A percentile compares a stretch with the other conserved stretches of the same genome.
Conservation (phyloP, 2,113 vertebrate genomes). For the Microcebus ravelobensis region DNA sequence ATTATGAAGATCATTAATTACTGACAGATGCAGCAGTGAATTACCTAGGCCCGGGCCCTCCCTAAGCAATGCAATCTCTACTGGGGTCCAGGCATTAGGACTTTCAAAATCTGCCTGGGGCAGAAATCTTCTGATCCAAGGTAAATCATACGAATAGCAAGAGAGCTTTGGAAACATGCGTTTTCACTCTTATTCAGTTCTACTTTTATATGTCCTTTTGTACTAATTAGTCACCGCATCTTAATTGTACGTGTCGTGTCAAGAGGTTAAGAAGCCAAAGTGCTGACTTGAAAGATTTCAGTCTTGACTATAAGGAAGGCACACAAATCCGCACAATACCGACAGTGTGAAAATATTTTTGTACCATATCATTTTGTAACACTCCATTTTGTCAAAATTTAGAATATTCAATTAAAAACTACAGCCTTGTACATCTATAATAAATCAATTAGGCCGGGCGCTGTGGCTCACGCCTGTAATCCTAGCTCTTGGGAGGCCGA, state of each 20-base stretch:
- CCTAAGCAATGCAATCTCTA: background rate
- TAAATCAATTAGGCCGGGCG: too few species aligned
- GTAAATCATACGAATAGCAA: background rate
- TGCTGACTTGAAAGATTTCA: too few species aligned
- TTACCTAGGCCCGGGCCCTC: background rate
- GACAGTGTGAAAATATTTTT: background rate
- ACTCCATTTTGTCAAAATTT: background rate
- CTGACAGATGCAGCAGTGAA: background rate
- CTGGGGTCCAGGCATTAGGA: background rate
- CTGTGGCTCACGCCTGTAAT: too few species aligned
- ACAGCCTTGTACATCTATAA: too few species aligned
- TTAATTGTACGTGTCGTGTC: too few species aligned
- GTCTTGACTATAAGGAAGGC: too few species aligned
- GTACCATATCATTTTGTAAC: background rate
- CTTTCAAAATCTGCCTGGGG: background rate
- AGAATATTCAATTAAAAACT: background rate
- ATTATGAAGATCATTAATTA: background rate
- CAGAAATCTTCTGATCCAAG: background rate
- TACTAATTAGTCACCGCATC: too few species aligned
- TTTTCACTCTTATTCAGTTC: background rate
- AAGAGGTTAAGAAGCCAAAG: too few species aligned
- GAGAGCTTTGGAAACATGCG: background rate
- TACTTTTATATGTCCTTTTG: too few species aligned
- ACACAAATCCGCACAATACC: too few species aligned
- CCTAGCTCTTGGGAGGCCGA: too few species aligned